Evolutionary conservation across 2,113 vertebrate species (phyloP).

Genomic region (Prinia subflava): DNA sequence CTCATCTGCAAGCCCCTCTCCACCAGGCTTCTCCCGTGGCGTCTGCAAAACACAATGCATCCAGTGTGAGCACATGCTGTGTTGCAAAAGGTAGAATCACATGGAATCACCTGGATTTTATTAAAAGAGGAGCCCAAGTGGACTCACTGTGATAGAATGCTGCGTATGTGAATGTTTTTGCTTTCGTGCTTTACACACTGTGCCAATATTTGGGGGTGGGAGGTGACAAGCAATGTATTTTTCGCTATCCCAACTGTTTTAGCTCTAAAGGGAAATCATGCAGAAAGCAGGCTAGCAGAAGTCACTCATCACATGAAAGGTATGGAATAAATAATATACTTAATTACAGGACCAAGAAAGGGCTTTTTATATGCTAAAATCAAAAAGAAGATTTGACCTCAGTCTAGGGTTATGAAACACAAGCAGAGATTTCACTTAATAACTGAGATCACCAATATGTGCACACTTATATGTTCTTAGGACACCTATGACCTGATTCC

Average conservation of each 20-base stretch:
- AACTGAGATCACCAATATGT: background rate
- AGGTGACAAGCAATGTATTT: conserved; percentile 8
- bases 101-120: conserved; percentile 28
- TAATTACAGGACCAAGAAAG: background rate
- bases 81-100: conserved; percentile 1
- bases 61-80: background rate
- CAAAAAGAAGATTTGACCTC: background rate
- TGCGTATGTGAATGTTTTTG: background rate
- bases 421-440: background rate
- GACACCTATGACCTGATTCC: background rate
- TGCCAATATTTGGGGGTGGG: background rate
- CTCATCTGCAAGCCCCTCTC: background rate
- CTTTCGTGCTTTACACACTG: background rate
- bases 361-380: background rate
- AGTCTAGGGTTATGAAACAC: background rate
- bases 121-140: background rate
- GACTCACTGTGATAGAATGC: background rate
- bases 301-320: background rate
- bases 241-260: conserved; percentile 50
- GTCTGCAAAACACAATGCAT: background rate
- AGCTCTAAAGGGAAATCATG: conserved; percentile 72
- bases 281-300: conserved; percentile 69
- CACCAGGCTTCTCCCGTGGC: background rate
- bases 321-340: conserved; percentile 18
- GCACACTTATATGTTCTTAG: background rate